Evolutionary conservation across 1,140 invertebrate species (phyloP).

Genomic region (Drepana arcuata): DNA sequence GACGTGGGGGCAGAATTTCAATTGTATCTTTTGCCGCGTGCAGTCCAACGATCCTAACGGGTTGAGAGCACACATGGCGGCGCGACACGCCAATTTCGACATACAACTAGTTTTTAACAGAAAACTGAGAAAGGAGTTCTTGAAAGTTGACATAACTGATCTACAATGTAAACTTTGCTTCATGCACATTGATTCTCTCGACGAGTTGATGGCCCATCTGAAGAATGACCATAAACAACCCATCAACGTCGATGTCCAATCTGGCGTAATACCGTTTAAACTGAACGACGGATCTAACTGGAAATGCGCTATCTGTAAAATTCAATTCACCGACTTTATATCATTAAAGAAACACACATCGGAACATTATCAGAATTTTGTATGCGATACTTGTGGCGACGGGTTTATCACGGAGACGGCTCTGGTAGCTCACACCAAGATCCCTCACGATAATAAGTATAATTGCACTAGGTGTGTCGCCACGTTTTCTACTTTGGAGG

Average conservation of each 20-base stretch:
- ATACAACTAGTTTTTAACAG: slow-evolving; percentile 48
- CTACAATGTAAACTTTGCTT: slow-evolving; percentile 58
- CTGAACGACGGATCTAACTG: slow-evolving; percentile 46
- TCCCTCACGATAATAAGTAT: slow-evolving; percentile 55
- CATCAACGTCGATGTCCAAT: slow-evolving; percentile 44
- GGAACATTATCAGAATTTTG: slow-evolving; percentile 62
- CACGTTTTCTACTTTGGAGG: slow-evolving; percentile 52
- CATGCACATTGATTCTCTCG: slow-evolving; percentile 41
- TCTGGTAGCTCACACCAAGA: slow-evolving; percentile 47
- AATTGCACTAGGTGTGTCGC: slow-evolving; percentile 57
- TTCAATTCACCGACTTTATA: slow-evolving; percentile 58
- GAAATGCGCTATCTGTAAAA: slow-evolving; percentile 51
- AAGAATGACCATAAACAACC: slow-evolving; percentile 58
- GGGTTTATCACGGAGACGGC: slow-evolving; percentile 57
- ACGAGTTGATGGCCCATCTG: slow-evolving; percentile 49
- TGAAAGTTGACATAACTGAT: slow-evolving; percentile 57
- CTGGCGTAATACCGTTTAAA: slow-evolving; percentile 52
- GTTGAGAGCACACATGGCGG: slow-evolving; percentile 46
- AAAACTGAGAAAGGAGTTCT: slow-evolving; percentile 49
- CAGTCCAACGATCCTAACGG: slow-evolving; percentile 53
- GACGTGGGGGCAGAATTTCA: slow-evolving; percentile 59
- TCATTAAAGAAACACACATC: slow-evolving; percentile 58
- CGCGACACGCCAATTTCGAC: slow-evolving; percentile 48
- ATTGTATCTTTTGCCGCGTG: slow-evolving; percentile 53
- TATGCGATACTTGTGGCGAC: slow-evolving; percentile 66